Conservation (phyloP, 2,113 vertebrate species). For the Lonchura striata region DNA sequence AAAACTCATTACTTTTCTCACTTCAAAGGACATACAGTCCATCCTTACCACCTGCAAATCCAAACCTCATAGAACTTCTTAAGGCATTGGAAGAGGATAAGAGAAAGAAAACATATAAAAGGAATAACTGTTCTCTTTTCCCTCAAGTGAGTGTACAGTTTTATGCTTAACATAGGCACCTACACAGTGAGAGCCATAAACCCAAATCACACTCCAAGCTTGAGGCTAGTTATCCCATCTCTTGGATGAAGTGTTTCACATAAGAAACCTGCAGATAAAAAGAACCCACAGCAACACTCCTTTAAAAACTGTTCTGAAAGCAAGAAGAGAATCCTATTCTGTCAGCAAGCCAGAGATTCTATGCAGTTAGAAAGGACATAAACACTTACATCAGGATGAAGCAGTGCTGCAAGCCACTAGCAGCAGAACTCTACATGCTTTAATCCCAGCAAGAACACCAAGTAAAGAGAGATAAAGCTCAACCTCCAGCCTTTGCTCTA, state of each 20-base stretch:
- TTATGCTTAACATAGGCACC: neutral
- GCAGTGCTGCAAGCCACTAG: neutral
- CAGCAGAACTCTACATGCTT: neutral
- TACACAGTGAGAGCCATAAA: neutral
- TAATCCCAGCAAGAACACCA: neutral
- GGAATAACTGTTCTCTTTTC: neutral
- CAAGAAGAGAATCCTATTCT: neutral
- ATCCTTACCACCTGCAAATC: fast-evolving
- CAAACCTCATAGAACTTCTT: neutral
- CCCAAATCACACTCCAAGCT: neutral
- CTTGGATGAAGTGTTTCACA: neutral
- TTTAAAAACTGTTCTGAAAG: neutral
- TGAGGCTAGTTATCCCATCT: neutral
- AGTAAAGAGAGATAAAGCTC: neutral
- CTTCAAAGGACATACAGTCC: neutral
- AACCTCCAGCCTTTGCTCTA: neutral
- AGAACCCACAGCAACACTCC: neutral
- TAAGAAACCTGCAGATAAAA: neutral
- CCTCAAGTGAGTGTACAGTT: fast-evolving
- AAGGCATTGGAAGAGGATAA: neutral
- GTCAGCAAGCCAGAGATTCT: neutral
- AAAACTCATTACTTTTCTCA: neutral
- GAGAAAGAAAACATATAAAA: neutral
- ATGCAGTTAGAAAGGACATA: neutral
- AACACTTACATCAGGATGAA: neutral